Evolutionary conservation across 2,113 vertebrate species (phyloP), one percentile per base, ranked within the genome.

Genomic region (Cnemophilus loriae): DNA sequence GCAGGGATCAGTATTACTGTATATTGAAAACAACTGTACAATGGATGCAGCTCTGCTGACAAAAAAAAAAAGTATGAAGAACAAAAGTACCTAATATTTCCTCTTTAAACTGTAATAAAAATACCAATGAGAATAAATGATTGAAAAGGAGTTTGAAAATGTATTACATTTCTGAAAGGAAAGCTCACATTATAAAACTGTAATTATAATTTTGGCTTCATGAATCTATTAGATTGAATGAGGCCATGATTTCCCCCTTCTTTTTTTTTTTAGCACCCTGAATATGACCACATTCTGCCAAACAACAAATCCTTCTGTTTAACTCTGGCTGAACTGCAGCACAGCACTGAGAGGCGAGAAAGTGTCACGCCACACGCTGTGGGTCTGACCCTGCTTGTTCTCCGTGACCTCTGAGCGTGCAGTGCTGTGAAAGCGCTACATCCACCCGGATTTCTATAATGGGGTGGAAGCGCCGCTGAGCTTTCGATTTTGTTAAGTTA

Each of bases 391-490:
- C 19, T 44, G 16, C 9, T 18, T 46, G 15, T 7, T 63, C 22
- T 50, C 17, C 13, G 2, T 9, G 28, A 24, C 56, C 20, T 33
- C 16, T 13, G 24, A 13, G 15, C 0, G 0, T 23, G 22, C 37
- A 19, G 47, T 14, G n/a, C 23, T 75, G 41, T 46, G 42, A 46
- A 44, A 2, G 7, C 13, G 4, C 15, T 28, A 7, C 19, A 22
- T 24, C 28, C 49, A 22, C 35, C 11, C 5, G 6, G 2, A 37
- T 55, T 82, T 75, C 30, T 76, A 1, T 13, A 46, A 64, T 1
- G 27, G 16, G 13, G 21, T 1, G 53, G 7, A 49, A 57, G 5
- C 16, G 30, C 46, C 9, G 28, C 28, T 16, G 64, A 52, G n/a
- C 16, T 65, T 67, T 56, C 39, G 28, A 26, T 27, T 42, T 30